Percentiles rank a stretch among this genome's conserved stretches.
Evolutionary conservation across 2,113 vertebrate genomes (phyloP).

Genomic region (Ophthalmolycus amberensis): DNA sequence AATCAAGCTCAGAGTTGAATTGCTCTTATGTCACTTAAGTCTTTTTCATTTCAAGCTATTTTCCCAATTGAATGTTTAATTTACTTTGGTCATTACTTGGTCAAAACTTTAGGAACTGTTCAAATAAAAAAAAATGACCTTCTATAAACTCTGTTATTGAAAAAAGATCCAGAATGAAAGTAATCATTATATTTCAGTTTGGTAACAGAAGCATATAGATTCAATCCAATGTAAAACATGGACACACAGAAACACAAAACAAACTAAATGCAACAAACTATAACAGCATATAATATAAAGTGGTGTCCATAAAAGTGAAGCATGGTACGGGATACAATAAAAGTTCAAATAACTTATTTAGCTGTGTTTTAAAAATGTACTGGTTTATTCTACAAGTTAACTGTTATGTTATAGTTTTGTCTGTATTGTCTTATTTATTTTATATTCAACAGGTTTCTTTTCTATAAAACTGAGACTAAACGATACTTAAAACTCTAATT

Average conservation of each 20-base stretch:
- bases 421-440: not conserved
- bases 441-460: not conserved
- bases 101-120: too few relatives aligned
- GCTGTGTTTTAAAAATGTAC: not conserved
- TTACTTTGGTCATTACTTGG: too few relatives aligned
- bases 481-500: not conserved
- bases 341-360: not conserved
- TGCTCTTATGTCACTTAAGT: not conserved
- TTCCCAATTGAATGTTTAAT: not conserved
- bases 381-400: not conserved
- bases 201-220: too few relatives aligned
- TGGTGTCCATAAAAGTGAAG: not conserved
- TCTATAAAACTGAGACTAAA: not conserved
- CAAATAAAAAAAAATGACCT: too few relatives aligned
- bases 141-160: too few relatives aligned
- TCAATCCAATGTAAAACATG: not conserved
- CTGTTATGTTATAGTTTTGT: not conserved
- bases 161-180: too few relatives aligned
- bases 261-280: too few relatives aligned
- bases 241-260: not conserved
- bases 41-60: too few relatives aligned
- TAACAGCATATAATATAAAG: not conserved
- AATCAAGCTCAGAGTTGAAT: not conserved
- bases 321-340: too few relatives aligned
- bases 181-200: too few relatives aligned